phyloP scores from a whole-genome alignment of 2,888 invertebrate species.

The Pseudococcus viburni region DNA sequence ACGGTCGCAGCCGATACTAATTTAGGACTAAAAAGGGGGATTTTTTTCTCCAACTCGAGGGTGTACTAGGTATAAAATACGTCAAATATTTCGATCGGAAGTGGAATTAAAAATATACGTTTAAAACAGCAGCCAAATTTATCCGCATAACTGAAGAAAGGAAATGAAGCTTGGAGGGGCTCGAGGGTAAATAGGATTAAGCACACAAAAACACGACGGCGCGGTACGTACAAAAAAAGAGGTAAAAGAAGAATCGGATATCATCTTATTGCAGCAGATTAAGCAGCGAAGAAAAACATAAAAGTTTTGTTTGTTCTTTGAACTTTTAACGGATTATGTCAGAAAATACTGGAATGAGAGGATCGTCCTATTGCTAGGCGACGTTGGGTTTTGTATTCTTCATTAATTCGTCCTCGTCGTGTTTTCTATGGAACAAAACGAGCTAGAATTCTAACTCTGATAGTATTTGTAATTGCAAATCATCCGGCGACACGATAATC shows the following conservation, averaged over 20 bases:
- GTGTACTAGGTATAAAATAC: not conserved
- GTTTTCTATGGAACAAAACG: not conserved
- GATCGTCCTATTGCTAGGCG: not conserved
- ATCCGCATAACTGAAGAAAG: slow-evolving; percentile 6
- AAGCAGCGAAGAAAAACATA: slow-evolving; percentile 7
- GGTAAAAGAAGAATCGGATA: slow-evolving; percentile 10
- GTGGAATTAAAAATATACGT: slow-evolving; percentile 31
- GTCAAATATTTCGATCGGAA: slow-evolving; percentile 29
- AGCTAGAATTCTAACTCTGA: not conserved
- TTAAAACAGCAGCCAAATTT: slow-evolving; percentile 12
- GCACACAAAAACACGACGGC: not conserved
- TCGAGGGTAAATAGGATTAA: not conserved
- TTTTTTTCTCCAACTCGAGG: not conserved
- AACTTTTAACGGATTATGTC: slow-evolving; percentile 24
- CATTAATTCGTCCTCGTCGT: slow-evolving; percentile 8
- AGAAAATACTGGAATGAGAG: not conserved
- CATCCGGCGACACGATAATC: slow-evolving; percentile 3
- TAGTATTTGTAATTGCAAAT: slow-evolving; percentile 25
- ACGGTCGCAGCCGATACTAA: not conserved
- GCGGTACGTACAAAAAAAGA: not conserved
- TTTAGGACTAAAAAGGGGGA: slow-evolving; percentile 13
- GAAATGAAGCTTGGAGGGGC: not conserved
- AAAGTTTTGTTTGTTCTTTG: slow-evolving; percentile 30
- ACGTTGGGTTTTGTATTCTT: slow-evolving; percentile 16
- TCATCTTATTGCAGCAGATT: slow-evolving; percentile 35